Evolutionary conservation across 2,888 invertebrate genomes (phyloP), one percentile per base, ranked within the genome.

Genomic region (Lithosia quadra): DNA sequence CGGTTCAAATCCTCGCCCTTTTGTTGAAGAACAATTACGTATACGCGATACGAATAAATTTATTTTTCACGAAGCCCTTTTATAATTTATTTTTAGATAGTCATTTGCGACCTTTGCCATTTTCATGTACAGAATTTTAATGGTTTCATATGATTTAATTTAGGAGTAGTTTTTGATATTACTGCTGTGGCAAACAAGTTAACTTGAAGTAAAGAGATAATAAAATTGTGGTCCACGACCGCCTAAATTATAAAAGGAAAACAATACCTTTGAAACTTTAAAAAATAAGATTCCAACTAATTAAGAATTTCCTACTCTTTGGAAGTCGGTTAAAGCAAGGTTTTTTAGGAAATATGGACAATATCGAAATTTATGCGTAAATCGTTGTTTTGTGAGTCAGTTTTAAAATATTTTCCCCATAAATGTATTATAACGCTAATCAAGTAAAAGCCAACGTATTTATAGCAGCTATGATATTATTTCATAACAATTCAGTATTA

Each of bases 21-120:
- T 73, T 65, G 73, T 72, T 55, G 34, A 34, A 58, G 63, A 71
- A 72, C 68, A 74, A 78, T 75, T 72, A 70, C 68, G 59, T 59
- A 55, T 61, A 72, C 76, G 73, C 34, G 72, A 4, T 49, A 49
- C 4, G 72, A 77, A 79, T 80, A 77, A 36, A 67, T 80, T 65
- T 65, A n/a, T 67, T 71, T 28, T 53, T 65, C 34, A 34, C 60
- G 33, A 24, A 33, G 60, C 10, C 34, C 59, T 58, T 67, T 64
- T 62, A 49, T 65, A 72, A 69, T 64, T 66, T 67, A 68, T 70
- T 67, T 72, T 63, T 33, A 13, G 33, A 21, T 24, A n/a, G 21
- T 55, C 53, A 66, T 63, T 59, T 66, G 58, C 58, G 58, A 63
- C 39, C 36, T 66, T 62, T 53, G 58, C 18, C 24, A 53, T 24